Percentiles rank a stretch among this genome's conserved stretches.
phyloP scores from a whole-genome alignment of 64 coral and sea anemone genomes.

The Montipora cactus region DNA sequence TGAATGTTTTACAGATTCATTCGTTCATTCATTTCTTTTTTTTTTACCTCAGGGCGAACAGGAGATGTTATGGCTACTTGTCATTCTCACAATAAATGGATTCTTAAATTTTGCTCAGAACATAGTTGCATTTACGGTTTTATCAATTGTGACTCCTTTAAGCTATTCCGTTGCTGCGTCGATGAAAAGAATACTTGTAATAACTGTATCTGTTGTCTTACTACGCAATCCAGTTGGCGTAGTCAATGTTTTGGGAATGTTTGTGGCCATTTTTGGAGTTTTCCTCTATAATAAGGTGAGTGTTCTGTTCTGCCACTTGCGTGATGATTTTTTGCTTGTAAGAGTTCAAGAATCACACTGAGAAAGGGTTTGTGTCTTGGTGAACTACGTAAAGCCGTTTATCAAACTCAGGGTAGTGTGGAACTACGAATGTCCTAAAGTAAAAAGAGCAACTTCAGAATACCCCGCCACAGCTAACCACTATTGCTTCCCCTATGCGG shows the following conservation, averaged over 20 bases:
- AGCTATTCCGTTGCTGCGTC: constrained; percentile 96
- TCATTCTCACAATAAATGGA: constrained; percentile 85
- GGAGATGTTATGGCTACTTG: constrained; percentile 83
- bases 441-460: neutral
- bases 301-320: neutral
- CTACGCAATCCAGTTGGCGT: constrained; percentile 91
- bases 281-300: constrained; percentile 98
- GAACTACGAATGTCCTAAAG: neutral
- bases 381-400: neutral
- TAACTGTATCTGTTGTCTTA: constrained; percentile 87
- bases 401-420: neutral
- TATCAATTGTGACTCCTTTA: constrained; percentile 83
- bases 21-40: neutral
- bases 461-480: no score
- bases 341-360: no score
- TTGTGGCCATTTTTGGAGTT: constrained; percentile 93
- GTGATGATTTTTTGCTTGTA: no score
- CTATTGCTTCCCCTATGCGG: no score
- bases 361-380: no score
- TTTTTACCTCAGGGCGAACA: constrained; percentile 72
- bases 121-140: constrained; percentile 96
- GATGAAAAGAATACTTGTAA: constrained; percentile 93
- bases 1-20: no score
- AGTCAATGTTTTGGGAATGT: constrained; percentile 86
- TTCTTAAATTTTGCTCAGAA: constrained; percentile 96